phyloP scores from a whole-genome alignment of 2,113 vertebrate species.

The Conger conger region DNA sequence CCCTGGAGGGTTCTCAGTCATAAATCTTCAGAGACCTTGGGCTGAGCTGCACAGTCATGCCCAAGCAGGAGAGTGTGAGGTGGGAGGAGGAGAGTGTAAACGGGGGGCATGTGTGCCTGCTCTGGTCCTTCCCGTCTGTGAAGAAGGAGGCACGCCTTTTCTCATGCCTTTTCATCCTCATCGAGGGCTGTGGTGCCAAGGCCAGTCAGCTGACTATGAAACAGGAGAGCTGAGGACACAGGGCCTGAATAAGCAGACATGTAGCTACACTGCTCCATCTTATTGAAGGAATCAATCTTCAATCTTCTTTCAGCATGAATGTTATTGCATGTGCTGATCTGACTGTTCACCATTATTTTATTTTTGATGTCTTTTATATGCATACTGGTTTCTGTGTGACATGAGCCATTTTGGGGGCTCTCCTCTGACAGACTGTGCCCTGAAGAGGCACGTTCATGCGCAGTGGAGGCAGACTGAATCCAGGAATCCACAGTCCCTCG shows the following conservation, averaged over 20 bases:
- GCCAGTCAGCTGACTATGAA: not conserved
- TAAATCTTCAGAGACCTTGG: too few relatives aligned
- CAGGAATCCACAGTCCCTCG: not conserved
- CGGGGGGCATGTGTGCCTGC: not conserved
- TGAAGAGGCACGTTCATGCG: slow-evolving; percentile 4
- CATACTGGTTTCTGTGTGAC: not conserved
- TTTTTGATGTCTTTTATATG: not conserved
- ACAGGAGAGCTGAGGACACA: not conserved
- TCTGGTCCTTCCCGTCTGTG: not conserved
- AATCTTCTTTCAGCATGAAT: not conserved
- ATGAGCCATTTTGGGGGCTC: not conserved
- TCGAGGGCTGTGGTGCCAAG: not conserved
- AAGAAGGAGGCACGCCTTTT: not conserved
- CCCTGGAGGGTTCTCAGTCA: too few relatives aligned
- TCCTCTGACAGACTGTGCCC: not conserved
- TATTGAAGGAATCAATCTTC: not conserved
- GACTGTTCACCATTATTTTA: not conserved
- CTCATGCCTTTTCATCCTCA: not conserved
- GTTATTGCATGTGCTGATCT: not conserved
- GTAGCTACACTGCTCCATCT: too few relatives aligned
- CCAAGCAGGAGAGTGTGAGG: not conserved
- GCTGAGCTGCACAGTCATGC: not conserved
- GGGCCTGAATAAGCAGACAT: not conserved
- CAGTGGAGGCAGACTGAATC: slow-evolving; percentile 18
- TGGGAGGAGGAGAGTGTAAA: not conserved